Percentiles rank a stretch among this genome's conserved stretches.
Evolutionary conservation across 2,113 vertebrate species (phyloP).

Genomic region (Chloropsis cyanopogon): DNA sequence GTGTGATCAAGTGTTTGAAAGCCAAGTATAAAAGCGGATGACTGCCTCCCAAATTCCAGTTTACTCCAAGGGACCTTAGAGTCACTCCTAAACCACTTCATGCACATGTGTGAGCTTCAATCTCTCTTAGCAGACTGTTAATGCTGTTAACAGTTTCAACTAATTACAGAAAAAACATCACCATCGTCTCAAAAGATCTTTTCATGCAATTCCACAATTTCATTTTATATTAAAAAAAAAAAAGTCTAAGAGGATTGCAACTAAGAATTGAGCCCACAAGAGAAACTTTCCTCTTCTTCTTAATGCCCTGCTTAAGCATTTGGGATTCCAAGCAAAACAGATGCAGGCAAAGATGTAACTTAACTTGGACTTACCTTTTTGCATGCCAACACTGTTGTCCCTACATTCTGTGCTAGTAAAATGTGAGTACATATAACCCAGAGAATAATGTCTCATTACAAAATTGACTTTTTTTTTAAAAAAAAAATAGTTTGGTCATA

Average conservation of each 20-base stretch:
- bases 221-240: neutral
- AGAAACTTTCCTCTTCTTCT: neutral
- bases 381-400: neutral
- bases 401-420: neutral
- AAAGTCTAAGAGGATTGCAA: neutral
- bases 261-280: neutral
- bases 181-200: neutral
- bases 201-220: too few relatives aligned
- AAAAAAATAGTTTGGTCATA: accelerated
- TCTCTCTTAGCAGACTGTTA: neutral
- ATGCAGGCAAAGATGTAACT: neutral
- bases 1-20: neutral
- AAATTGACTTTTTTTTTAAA: neutral
- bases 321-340: neutral
- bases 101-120: neutral
- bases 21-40: neutral
- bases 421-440: neutral
- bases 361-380: neutral
- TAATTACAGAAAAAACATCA: neutral
- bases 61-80: neutral
- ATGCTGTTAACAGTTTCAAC: neutral
- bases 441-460: neutral
- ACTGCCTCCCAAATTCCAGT: neutral
- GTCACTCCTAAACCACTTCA: neutral
- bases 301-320: neutral